These are phyloP conservation scores for Macquaria ambigua DNA, from an alignment of 2,113 vertebrate genomes.

Conservation along the genomic window DNA sequence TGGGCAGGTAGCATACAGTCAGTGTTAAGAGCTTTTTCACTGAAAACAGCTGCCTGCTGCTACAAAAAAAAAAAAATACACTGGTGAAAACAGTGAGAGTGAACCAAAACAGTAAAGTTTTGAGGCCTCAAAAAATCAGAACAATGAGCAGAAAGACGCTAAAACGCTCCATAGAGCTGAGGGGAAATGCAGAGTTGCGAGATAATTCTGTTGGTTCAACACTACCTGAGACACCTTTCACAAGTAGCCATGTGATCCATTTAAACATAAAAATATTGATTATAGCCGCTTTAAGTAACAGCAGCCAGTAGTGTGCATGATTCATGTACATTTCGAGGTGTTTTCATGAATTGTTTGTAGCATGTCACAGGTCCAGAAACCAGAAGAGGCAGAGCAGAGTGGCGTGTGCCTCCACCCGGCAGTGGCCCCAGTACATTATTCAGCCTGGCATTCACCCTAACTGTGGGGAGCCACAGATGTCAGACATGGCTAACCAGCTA, in stretches of 20 bases:
- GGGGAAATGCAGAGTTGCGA: background rate
- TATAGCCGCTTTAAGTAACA: background rate
- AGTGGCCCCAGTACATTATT: conserved; percentile 71
- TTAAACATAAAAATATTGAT: conserved; percentile 1
- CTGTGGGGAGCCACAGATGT: conserved; percentile 72
- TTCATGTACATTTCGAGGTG: conserved; percentile 9
- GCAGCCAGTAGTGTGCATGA: background rate
- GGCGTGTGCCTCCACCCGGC: conserved; percentile 49
- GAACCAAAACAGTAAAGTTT: too few species aligned
- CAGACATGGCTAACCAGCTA: conserved; percentile 73
- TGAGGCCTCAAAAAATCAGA: background rate
- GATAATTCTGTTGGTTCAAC: background rate
- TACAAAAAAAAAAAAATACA: background rate
- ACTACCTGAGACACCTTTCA: background rate
- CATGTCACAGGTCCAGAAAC: conserved; percentile 39
- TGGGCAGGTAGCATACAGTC: background rate
- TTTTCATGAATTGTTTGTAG: conserved; percentile 42
- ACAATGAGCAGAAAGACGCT: background rate
- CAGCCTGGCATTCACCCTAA: conserved; percentile 69
- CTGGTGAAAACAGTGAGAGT: background rate
- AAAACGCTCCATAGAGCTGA: background rate
- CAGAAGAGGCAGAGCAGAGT: conserved; percentile 78
- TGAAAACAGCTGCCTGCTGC: background rate
- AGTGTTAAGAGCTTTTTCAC: background rate
- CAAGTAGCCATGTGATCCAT: background rate